phyloP scores from a whole-genome alignment of 2,797 vertebrate species.

The Poecilia picta region DNA sequence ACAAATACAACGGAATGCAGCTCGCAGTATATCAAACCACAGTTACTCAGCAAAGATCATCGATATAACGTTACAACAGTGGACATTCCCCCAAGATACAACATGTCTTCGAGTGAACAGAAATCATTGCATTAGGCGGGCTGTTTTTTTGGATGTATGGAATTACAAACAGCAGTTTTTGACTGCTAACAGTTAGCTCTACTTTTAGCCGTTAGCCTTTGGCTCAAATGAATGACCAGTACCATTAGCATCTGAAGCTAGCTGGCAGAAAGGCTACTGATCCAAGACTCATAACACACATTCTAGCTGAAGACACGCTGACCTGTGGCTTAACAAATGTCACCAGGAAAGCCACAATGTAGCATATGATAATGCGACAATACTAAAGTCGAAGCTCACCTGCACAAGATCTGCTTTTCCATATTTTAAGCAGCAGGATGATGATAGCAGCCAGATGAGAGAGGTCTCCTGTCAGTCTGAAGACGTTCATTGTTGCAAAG shows the following conservation, averaged over 20 bases:
- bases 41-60: neutral
- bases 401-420: conserved; percentile 97
- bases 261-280: conserved; percentile 9
- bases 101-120: neutral
- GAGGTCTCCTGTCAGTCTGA: conserved; percentile 93
- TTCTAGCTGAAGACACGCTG: neutral
- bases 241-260: conserved; percentile 47
- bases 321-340: neutral
- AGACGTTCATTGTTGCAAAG: conserved; percentile 88
- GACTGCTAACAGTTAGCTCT: neutral
- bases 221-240: conserved; percentile 65
- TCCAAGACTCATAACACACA: neutral
- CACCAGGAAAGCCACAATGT: accelerated
- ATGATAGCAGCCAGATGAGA: conserved; percentile 97
- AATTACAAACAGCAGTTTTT: neutral
- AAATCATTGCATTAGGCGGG: neutral
- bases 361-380: too few species aligned
- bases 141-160: neutral
- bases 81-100: neutral
- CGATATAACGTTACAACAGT: neutral
- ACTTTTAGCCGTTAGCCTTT: conserved; percentile 14
- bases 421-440: conserved; percentile 97
- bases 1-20: neutral
- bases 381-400: conserved; percentile 75
- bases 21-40: neutral